phyloP scores from a whole-genome alignment of 2,797 vertebrate species.

The Leptoclinus maculatus region DNA sequence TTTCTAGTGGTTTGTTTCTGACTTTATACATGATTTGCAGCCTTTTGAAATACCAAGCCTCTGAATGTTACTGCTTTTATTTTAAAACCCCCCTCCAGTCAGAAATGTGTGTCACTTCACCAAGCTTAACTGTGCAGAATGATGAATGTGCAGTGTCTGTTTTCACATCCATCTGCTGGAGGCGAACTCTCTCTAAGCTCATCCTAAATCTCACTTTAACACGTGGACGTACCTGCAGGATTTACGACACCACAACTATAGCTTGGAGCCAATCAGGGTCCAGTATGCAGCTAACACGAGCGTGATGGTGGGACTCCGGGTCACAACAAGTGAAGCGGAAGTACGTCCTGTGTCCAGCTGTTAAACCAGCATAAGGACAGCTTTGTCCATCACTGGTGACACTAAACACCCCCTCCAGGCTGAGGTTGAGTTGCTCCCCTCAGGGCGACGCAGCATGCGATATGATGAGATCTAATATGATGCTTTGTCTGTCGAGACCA shows the following conservation, averaged over 20 bases:
- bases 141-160: background rate
- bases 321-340: background rate
- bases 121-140: background rate
- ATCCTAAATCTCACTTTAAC: background rate
- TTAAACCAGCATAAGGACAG: background rate
- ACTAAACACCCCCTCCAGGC: background rate
- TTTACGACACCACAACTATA: background rate
- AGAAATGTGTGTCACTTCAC: background rate
- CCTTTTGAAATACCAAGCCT: background rate
- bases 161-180: background rate
- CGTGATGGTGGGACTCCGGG: background rate
- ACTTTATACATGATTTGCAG: slow-evolving; percentile 6
- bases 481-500: background rate
- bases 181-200: background rate
- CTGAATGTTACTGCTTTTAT: slow-evolving; percentile 12
- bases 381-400: background rate
- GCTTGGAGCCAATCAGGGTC: background rate
- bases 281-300: background rate
- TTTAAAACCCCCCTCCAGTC: slow-evolving; percentile 20
- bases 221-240: background rate
- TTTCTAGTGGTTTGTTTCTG: background rate
- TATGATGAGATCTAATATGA: background rate
- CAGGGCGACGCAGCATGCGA: background rate
- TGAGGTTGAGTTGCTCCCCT: no score
- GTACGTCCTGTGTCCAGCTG: background rate